Conservation (phyloP, 92 coral and sea anemone species). For the Porites divaricata region DNA sequence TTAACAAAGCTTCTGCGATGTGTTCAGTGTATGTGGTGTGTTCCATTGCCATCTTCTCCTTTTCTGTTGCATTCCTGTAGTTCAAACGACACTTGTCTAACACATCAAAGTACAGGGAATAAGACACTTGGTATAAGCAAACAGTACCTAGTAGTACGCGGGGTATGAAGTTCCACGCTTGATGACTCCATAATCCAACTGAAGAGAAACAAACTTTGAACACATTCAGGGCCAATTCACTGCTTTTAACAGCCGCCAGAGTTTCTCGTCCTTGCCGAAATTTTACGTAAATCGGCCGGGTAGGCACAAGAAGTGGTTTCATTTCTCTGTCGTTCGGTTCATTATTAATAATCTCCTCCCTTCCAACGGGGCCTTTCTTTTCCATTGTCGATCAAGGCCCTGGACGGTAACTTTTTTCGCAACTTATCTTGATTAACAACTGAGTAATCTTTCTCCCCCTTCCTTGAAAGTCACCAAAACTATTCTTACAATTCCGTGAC, state of each 20-base stretch:
- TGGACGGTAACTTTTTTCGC: too few relatives aligned
- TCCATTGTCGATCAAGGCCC: neutral
- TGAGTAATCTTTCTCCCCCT: too few relatives aligned
- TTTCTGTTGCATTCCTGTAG: slow-evolving; percentile 60
- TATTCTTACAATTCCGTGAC: too few relatives aligned
- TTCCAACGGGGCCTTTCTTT: neutral
- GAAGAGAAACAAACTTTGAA: slow-evolving; percentile 45
- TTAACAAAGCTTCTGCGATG: slow-evolving; percentile 45
- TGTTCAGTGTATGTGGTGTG: neutral
- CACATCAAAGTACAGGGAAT: slow-evolving; percentile 41
- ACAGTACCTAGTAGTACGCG: slow-evolving; percentile 38
- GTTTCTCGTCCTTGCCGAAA: slow-evolving; percentile 28
- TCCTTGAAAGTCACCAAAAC: too few relatives aligned
- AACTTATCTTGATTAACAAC: too few relatives aligned
- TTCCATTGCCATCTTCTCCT: neutral
- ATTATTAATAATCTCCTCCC: neutral
- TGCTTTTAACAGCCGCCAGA: neutral
- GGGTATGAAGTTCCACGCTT: slow-evolving; percentile 40
- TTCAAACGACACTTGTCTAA: slow-evolving; percentile 10
- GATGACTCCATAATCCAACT: slow-evolving; percentile 68
- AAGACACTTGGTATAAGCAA: slow-evolving; percentile 51
- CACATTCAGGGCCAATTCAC: neutral
- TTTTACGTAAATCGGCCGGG: neutral
- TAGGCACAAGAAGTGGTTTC: neutral
- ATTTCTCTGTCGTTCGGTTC: neutral